Conservation (phyloP, 2,797 vertebrate genomes). For the Lepus oiostolus region DNA sequence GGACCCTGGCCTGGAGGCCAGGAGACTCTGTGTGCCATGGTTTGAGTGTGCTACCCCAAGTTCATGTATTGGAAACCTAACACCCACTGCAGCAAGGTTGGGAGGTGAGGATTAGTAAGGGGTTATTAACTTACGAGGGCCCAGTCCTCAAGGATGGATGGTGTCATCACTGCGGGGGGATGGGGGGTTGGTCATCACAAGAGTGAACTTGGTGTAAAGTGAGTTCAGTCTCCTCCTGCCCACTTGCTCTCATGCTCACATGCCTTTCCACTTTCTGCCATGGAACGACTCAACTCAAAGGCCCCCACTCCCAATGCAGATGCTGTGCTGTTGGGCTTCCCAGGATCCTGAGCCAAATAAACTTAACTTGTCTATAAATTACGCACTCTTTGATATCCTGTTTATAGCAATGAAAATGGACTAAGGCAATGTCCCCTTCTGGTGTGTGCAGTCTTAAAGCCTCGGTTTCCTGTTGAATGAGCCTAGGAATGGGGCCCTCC, state of each 20-base stretch:
- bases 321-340: background rate
- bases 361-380: background rate
- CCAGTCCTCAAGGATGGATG: background rate
- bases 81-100: background rate
- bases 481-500: background rate
- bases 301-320: background rate
- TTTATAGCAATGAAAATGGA: background rate
- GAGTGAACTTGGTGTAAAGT: background rate
- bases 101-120: background rate
- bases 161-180: background rate
- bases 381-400: background rate
- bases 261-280: background rate
- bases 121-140: background rate
- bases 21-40: background rate
- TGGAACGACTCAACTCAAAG: background rate
- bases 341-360: background rate
- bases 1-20: background rate
- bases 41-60: background rate
- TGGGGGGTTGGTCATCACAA: background rate
- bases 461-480: background rate
- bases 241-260: background rate
- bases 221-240: background rate
- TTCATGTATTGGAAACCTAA: background rate
- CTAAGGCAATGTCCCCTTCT: background rate
- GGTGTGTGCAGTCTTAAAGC: background rate